Evolutionary conservation across 2,113 vertebrate species (phyloP).

Genomic region (Pardalotus punctatus): DNA sequence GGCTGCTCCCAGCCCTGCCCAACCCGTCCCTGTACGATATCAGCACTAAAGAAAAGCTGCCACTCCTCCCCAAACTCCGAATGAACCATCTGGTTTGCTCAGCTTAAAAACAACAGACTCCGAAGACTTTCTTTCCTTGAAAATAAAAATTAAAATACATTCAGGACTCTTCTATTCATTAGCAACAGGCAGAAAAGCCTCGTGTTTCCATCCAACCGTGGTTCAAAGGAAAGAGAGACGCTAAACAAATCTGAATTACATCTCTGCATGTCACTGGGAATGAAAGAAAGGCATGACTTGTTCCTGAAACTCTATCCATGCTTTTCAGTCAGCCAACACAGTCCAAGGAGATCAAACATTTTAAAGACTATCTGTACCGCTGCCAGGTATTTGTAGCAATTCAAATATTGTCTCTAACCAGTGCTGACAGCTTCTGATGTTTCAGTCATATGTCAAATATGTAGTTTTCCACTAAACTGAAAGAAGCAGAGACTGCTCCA

Average conservation of each 20-base stretch:
- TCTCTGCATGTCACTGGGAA: not conserved
- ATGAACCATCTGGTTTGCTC: not conserved
- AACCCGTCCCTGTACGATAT: accelerated
- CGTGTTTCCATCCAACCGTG: not conserved
- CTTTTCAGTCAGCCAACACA: not conserved
- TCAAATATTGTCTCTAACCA: slow-evolving; percentile 7
- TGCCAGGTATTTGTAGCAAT: slow-evolving; percentile 45
- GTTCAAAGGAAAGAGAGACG: not conserved
- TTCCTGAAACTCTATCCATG: not conserved
- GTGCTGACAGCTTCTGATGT: slow-evolving; percentile 29
- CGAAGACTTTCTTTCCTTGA: not conserved
- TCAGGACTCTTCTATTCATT: not conserved
- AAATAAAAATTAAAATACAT: not conserved
- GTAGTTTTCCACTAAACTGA: not conserved
- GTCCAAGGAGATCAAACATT: slow-evolving; percentile 20
- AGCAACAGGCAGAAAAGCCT: not conserved
- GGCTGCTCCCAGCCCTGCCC: not conserved
- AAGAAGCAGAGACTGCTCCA: not conserved
- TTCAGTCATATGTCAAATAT: not conserved
- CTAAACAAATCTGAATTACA: not conserved
- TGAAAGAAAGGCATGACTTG: not conserved
- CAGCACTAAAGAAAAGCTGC: not conserved
- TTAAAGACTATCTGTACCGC: slow-evolving; percentile 13
- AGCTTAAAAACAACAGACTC: not conserved
- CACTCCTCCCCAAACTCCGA: not conserved